Conservation (phyloP, 2,888 invertebrate genomes). For the Leuctra nigra region DNA sequence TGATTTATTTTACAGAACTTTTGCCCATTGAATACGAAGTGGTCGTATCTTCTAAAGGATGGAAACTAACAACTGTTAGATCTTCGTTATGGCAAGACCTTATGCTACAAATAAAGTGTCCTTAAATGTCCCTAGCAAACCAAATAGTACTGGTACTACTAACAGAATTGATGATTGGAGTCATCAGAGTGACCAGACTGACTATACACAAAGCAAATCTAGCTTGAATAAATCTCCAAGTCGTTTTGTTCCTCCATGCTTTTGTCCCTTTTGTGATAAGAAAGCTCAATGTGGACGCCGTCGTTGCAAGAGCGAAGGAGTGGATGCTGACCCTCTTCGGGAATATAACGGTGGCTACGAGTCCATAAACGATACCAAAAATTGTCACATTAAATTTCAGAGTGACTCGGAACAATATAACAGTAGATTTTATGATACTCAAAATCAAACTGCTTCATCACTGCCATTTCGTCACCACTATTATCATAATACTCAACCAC, state of each 20-base stretch:
- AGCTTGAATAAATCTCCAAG: background rate
- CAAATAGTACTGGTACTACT: background rate
- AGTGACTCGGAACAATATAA: background rate
- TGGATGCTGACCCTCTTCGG: slow-evolving; percentile 26
- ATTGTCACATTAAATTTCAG: background rate
- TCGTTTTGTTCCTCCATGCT: slow-evolving; percentile 18
- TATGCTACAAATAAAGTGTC: slow-evolving; percentile 25
- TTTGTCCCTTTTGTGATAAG: slow-evolving; percentile 22
- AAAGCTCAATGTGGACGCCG: slow-evolving; percentile 16
- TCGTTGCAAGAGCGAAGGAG: slow-evolving; percentile 25
- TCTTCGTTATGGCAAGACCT: slow-evolving; percentile 23
- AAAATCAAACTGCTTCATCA: background rate
- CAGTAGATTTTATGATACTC: background rate
- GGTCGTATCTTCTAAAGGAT: background rate
- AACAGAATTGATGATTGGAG: background rate
- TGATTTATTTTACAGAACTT: background rate
- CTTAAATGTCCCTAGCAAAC: slow-evolving; percentile 17
- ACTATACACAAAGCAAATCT: background rate
- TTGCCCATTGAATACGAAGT: background rate
- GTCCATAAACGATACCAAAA: slow-evolving; percentile 5
- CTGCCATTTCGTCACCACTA: background rate
- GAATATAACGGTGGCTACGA: slow-evolving; percentile 24
- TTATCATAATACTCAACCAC: background rate
- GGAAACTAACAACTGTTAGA: background rate
- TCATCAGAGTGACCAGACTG: background rate